Base-by-base conservation (phyloP, 2,113 vertebrate genomes). In the Grammomys surdaster region DNA sequence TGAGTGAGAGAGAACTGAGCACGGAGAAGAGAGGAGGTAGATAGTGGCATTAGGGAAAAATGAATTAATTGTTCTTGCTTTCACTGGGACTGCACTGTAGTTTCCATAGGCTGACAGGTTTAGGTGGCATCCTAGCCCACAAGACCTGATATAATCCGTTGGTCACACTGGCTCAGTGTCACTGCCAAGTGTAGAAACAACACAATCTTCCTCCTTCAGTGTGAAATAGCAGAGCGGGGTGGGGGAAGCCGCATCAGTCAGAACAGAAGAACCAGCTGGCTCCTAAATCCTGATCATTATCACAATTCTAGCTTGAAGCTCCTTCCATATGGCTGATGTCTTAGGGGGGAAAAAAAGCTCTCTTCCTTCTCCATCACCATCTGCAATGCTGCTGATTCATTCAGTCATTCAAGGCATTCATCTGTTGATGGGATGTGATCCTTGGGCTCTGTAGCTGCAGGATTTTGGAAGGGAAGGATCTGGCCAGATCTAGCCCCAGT, bases 181-280 rank as follows among this genome's bases (percentile, higher is more conserved):
- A 46, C 19, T 73, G 26, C 56, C 60, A 76, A 16, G 40, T 63
- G 26, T 8, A 73, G 60, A 78, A 43, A 81, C 81, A 65, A 36
- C 46, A 13, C n/a, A 2, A 60, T 17, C 2, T 72, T 88, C 58
- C 58, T 92, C 70, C 70, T 67, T 48, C 13, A 46, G 12, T 63
- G 89, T 48, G 70, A 72, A 54, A 73, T 58, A 70, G 75, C 91
- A 94, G 96, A 94, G 20, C 73, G 75, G 43, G 76, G 76, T 40
- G 58, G 19, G 92, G 81, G 80, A 77, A 97, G 87, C 56, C 16
- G 1, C 26, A 51, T 88, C 92, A 85, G 70, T 84, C 78, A 93
- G 92, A 96, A 70, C 76, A 88, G 85, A 85, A 78, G 22, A 72
- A 88, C 94, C 93, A 97, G 92, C 95, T 97, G 97, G 94, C 93